Base-by-base conservation (phyloP, 2,888 invertebrate genomes). In the Lissonota sp. region DNA sequence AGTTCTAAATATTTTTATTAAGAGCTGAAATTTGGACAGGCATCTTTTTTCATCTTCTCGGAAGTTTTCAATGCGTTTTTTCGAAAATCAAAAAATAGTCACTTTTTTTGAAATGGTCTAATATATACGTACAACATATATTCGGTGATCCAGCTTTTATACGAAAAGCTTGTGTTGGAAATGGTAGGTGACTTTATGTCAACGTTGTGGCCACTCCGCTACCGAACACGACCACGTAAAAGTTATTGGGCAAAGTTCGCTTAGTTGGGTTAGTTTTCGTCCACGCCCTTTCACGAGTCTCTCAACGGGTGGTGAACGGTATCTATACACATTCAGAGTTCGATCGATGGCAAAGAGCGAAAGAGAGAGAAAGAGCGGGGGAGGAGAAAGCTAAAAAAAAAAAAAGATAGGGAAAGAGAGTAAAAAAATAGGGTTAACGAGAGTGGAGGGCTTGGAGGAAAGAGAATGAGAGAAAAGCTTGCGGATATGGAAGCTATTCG, bases 191-290 rank as follows among this genome's bases (percentile, higher is more conserved):
- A 58, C 64, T 74, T 74, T 64, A 44, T 67, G 73, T 74, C 69
- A 79, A 69, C 26, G 70, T 77, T 80, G 77, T 58, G 80, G 77
- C 40, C 73, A 58, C 51, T 72, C 44, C 57, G 51, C 42, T 16
- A 76, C 72, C 73, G 39, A 51, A 55, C 39, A 58, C 49, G 49
- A 76, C 72, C 53, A 16, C 72, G 69, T 60, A 63, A 64, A 80
- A 80, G 80, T 77, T 80, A 80, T 77, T 73, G 49, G 77, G 51
- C 77, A 73, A 72, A 80, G 77, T 80, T 80, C 64, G 58, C 39
- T 73, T 46, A 73, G 80, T 77, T 73, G 69, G 71, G 64, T 77
- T 77, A 77, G 64, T 77, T 73, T 69, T 63, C 51, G 67, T 58
- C 42, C 49, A 57, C 69, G 77, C 14, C 5, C 57, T 66, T 16